A percentile compares a stretch with the other conserved stretches of the same genome.
phyloP scores from a whole-genome alignment of 2,113 vertebrate species.

The Ceyx melanurus region DNA sequence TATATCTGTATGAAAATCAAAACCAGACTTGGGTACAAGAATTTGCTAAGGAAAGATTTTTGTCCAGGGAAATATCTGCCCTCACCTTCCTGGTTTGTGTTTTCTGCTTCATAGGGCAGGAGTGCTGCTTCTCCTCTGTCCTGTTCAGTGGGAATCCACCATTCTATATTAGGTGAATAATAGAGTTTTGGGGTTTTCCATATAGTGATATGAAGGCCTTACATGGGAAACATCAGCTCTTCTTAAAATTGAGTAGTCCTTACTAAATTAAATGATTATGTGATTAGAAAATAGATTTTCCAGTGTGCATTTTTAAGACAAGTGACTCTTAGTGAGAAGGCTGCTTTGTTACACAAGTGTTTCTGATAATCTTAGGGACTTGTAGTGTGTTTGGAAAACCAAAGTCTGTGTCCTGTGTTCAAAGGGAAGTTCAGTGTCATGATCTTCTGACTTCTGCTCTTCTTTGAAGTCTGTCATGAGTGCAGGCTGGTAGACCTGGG shows the following conservation, averaged over 20 bases:
- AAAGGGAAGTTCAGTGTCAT: not conserved
- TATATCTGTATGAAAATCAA: not conserved
- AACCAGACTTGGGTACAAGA: not conserved
- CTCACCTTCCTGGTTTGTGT: not conserved
- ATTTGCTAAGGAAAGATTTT: not conserved
- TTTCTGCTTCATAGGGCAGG: not conserved
- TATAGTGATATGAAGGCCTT: not conserved
- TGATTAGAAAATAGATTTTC: not conserved
- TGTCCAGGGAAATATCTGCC: not conserved
- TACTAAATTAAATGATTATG: not conserved
- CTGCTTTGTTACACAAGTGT: not conserved
- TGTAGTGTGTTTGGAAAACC: rapidly evolving
- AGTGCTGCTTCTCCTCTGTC: not conserved
- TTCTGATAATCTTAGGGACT: not conserved
- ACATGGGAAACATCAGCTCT: not conserved
- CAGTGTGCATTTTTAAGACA: not conserved
- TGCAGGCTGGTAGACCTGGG: not conserved
- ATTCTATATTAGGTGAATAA: no score
- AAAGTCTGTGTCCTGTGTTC: not conserved
- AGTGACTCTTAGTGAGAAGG: not conserved
- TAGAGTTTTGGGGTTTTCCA: not conserved
- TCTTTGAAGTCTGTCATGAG: not conserved
- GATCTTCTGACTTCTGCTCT: not conserved
- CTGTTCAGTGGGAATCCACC: not conserved
- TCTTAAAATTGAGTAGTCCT: not conserved